These are phyloP conservation scores for Drosophila serrata DNA, from an alignment of 1,140 invertebrate genomes.

Conservation along the genomic window DNA sequence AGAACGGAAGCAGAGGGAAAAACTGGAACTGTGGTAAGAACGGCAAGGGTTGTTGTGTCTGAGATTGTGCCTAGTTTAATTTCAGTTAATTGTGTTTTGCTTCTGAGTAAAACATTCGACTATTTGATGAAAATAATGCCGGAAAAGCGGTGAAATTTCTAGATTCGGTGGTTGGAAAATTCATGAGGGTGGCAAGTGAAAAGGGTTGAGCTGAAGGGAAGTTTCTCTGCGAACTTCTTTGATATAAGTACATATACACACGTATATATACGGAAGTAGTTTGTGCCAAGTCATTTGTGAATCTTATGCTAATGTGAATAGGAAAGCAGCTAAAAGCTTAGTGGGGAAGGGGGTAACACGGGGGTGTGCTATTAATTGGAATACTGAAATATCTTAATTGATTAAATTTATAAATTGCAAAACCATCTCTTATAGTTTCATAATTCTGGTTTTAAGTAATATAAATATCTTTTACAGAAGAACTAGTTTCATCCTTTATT, in stretches of 20 bases:
- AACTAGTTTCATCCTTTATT: too few relatives aligned
- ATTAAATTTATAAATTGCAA: conserved; percentile 5
- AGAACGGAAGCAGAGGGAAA: neutral
- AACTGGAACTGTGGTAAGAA: conserved; percentile 21
- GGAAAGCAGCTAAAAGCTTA: conserved; percentile 15
- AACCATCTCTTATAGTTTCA: neutral
- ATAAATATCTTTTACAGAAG: too few relatives aligned
- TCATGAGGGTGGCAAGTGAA: conserved; percentile 27
- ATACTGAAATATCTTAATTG: conserved; percentile 30
- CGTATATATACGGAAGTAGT: conserved; percentile 23
- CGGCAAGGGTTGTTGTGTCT: conserved; percentile 64
- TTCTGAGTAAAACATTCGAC: conserved; percentile 71
- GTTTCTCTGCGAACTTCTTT: conserved; percentile 34
- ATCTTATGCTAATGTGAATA: conserved; percentile 36
- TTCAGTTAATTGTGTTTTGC: conserved; percentile 81
- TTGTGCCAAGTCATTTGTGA: conserved; percentile 58
- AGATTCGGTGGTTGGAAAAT: conserved; percentile 47
- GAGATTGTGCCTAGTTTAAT: conserved; percentile 76
- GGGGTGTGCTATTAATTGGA: conserved; percentile 13
- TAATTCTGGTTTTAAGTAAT: neutral
- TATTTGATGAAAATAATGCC: conserved; percentile 77
- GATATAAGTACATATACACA: conserved; percentile 19
- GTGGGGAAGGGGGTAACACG: neutral
- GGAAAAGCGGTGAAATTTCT: conserved; percentile 74
- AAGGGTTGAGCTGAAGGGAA: conserved; percentile 38